Percentiles rank a stretch among this genome's conserved stretches.
Evolutionary conservation across 2,888 invertebrate genomes (phyloP).

Genomic region (Meganola albula): DNA sequence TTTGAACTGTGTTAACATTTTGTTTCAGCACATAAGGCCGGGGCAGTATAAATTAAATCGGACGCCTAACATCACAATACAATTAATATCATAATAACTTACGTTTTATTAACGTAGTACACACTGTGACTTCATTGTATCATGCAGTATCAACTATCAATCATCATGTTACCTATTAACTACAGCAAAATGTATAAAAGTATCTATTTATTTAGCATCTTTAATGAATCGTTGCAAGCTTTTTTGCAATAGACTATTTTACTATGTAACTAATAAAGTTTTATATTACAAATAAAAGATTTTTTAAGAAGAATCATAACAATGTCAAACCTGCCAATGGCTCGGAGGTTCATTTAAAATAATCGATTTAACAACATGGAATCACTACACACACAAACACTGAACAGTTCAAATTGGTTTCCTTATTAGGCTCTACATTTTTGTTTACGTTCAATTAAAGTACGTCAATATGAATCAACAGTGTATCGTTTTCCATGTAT

Average conservation of each 20-base stretch:
- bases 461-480: too few species aligned
- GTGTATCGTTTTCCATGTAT: too few species aligned
- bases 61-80: constrained; percentile 33
- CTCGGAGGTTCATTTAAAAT: constrained; percentile 41
- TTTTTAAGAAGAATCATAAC: constrained; percentile 33
- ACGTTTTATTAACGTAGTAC: constrained; percentile 21
- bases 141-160: constrained; percentile 18
- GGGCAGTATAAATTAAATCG: constrained; percentile 50
- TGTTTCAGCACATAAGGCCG: constrained; percentile 70
- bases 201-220: constrained; percentile 22
- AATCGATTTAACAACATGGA: constrained; percentile 65
- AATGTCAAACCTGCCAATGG: constrained; percentile 56
- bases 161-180: constrained; percentile 2
- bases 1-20: constrained; percentile 45
- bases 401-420: too few species aligned
- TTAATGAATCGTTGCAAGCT: constrained; percentile 25
- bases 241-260: constrained; percentile 31
- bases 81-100: constrained; percentile 8
- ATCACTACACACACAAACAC: constrained; percentile 43
- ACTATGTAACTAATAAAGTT: constrained; percentile 59
- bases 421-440: too few species aligned
- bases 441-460: too few species aligned
- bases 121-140: constrained; percentile 20
- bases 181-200: neutral
- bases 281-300: constrained; percentile 67